Evolutionary conservation across 2,113 vertebrate species (phyloP).

Genomic region (Kryptolebias marmoratus): DNA sequence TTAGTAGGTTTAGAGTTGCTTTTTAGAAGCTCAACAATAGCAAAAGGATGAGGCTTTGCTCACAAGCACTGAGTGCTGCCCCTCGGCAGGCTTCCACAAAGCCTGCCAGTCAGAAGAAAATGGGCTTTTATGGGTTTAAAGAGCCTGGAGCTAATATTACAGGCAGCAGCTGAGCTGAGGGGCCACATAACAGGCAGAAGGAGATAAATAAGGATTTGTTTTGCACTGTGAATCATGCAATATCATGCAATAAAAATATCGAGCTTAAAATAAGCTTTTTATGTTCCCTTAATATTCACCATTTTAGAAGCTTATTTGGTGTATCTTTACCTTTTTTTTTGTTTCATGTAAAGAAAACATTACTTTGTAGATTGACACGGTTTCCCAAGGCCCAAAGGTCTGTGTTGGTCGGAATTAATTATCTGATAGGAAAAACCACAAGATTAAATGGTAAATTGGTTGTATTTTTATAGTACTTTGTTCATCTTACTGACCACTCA

Average conservation of each 20-base stretch:
- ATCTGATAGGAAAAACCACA: neutral
- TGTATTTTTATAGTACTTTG: no score
- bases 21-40: neutral
- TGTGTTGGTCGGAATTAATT: neutral
- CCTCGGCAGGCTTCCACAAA: conserved; percentile 17
- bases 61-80: conserved; percentile 18
- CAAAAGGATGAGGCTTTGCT: conserved; percentile 5
- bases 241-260: conserved; percentile 13
- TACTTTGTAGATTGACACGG: neutral
- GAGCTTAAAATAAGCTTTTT: conserved; percentile 14
- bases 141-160: conserved; percentile 28
- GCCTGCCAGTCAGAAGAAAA: conserved; percentile 24
- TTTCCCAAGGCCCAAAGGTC: neutral
- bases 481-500: no score
- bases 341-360: neutral
- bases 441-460: neutral
- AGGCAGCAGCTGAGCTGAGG: conserved; percentile 17
- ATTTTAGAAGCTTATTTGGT: conserved; percentile 28
- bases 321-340: conserved; percentile 5
- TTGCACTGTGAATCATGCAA: conserved; percentile 24
- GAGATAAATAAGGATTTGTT: conserved; percentile 23
- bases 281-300: conserved; percentile 21
- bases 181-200: conserved; percentile 14
- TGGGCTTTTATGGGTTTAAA: conserved; percentile 21
- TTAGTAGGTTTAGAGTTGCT: conserved; percentile 4